These are phyloP conservation scores for Bombycilla garrulus DNA, from an alignment of 2,113 vertebrate genomes.

Conservation along the genomic window DNA sequence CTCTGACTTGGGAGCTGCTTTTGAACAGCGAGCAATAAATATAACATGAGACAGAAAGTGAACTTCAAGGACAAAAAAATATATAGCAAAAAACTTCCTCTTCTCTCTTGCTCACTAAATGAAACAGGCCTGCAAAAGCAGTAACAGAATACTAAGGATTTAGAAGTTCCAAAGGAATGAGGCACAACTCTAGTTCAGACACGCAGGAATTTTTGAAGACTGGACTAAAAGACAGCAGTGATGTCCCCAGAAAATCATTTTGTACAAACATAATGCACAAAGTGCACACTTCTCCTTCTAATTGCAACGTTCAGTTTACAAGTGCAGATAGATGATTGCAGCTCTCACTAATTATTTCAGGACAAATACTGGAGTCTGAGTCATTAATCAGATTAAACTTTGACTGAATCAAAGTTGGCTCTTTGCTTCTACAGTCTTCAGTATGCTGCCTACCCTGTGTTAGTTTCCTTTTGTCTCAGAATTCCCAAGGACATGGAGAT, in stretches of 20 bases:
- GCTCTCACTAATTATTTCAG: not conserved
- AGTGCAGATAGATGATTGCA: not conserved
- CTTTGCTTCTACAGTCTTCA: not conserved
- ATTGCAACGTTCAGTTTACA: not conserved
- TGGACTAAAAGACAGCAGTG: not conserved
- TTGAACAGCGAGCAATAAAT: not conserved
- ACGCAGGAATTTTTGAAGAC: not conserved
- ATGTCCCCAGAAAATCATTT: not conserved
- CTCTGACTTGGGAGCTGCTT: not conserved
- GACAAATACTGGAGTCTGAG: not conserved
- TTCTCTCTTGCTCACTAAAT: not conserved
- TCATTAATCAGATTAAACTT: conserved; percentile 7
- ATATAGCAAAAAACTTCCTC: not conserved
- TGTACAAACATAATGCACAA: not conserved
- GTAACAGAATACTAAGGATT: not conserved
- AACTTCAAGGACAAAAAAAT: not conserved
- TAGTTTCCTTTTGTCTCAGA: not conserved
- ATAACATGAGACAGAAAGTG: fast-evolving
- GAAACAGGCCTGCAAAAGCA: not conserved
- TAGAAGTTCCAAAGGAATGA: not conserved
- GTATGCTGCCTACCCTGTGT: not conserved
- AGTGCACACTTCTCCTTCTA: not conserved
- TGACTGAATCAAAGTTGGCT: not conserved
- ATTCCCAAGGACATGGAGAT: not conserved
- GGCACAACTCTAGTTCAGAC: not conserved